Evolutionary conservation across 2,888 invertebrate species (phyloP).

Genomic region (Bombylius discolor): DNA sequence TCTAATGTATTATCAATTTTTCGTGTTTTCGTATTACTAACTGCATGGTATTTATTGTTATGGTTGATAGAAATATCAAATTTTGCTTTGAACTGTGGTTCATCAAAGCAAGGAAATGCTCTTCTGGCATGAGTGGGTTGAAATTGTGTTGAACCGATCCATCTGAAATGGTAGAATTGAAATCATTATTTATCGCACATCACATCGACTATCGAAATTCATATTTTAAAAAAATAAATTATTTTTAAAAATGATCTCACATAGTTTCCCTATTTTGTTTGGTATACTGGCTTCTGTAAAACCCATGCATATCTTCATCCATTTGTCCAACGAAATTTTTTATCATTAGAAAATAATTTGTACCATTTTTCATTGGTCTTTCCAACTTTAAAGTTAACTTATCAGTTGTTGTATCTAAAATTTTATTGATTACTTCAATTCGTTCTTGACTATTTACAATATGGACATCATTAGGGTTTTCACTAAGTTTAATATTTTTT

Average conservation of each 20-base stretch:
- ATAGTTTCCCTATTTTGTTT: conserved; percentile 25
- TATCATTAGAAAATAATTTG: conserved; percentile 37
- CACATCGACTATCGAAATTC: neutral
- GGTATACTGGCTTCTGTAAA: conserved; percentile 37
- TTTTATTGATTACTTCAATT: neutral
- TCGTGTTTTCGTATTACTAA: conserved; percentile 22
- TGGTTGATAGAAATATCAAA: conserved; percentile 51
- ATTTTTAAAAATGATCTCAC: neutral
- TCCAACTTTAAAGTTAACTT: conserved; percentile 36
- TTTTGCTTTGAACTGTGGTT: conserved; percentile 54
- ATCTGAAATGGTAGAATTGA: neutral
- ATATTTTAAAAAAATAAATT: neutral
- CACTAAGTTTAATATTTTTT: conserved; percentile 32
- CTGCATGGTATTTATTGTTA: conserved; percentile 22
- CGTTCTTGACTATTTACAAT: conserved; percentile 10
- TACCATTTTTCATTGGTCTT: conserved; percentile 22
- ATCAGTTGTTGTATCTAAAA: conserved; percentile 28
- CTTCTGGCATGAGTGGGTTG: conserved; percentile 52
- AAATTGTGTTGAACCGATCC: conserved; percentile 40
- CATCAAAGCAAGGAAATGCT: conserved; percentile 69
- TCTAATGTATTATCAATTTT: neutral
- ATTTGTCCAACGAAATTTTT: conserved; percentile 38
- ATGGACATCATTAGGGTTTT: neutral
- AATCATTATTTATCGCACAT: neutral
- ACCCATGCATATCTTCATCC: conserved; percentile 41